Evolutionary conservation across 2,888 invertebrate species (phyloP).

Genomic region (Drosophila anomelani): DNA sequence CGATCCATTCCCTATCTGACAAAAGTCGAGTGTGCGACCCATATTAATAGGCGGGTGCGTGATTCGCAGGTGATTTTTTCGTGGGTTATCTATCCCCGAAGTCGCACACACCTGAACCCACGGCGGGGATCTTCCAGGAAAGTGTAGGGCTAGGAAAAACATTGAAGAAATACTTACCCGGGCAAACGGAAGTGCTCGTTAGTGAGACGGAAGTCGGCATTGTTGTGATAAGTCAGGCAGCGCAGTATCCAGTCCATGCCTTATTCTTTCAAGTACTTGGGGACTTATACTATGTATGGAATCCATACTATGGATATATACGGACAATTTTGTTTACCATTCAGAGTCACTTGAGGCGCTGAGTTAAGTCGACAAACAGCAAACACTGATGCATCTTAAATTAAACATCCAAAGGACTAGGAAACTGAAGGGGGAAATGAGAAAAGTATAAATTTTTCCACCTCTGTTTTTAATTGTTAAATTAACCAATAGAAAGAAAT

Average conservation of each 20-base stretch:
- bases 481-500: background rate
- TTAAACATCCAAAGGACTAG: background rate
- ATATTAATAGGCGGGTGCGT: slow-evolving; percentile 44
- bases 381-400: background rate
- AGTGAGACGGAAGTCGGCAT: slow-evolving; percentile 67
- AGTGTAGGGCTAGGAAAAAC: slow-evolving; percentile 4
- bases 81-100: slow-evolving; percentile 17
- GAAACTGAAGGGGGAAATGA: background rate
- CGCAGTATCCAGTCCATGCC: slow-evolving; percentile 34
- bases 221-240: slow-evolving; percentile 55
- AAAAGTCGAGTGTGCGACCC: slow-evolving; percentile 32
- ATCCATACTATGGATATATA: too few relatives aligned
- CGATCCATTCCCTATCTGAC: slow-evolving; percentile 20
- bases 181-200: slow-evolving; percentile 65
- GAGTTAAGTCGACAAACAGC: background rate
- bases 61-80: slow-evolving; percentile 24
- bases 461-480: background rate
- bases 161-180: slow-evolving; percentile 20
- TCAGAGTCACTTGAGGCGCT: slow-evolving; percentile 4
- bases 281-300: slow-evolving; percentile 10
- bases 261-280: slow-evolving; percentile 22
- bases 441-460: background rate
- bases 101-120: slow-evolving; percentile 5
- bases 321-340: slow-evolving; percentile 16
- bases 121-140: slow-evolving; percentile 7